Percentiles rank a stretch among this genome's conserved stretches.
These are phyloP conservation scores for Canis aureus DNA, from an alignment of 2,113 vertebrate species.

Conservation along the genomic window DNA sequence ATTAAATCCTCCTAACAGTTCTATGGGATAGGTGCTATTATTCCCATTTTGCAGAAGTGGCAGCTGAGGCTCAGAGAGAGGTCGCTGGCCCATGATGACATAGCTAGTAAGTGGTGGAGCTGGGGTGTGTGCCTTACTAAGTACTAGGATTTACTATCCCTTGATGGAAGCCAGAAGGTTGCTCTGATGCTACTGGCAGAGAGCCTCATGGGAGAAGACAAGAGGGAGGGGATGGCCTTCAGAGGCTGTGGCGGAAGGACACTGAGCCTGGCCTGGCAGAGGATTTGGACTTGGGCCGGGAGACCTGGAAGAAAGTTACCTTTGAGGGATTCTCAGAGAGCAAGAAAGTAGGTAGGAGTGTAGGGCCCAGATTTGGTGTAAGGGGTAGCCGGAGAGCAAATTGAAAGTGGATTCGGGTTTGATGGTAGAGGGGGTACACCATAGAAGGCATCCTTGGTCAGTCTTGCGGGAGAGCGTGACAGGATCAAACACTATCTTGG, in stretches of 20 bases:
- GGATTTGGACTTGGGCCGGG: neutral
- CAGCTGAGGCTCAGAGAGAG: neutral
- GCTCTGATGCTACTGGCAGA: neutral
- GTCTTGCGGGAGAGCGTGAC: neutral
- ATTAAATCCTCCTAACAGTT: neutral
- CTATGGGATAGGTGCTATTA: neutral
- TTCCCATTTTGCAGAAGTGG: neutral
- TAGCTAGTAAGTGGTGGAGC: neutral
- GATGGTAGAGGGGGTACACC: neutral
- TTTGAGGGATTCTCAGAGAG: neutral
- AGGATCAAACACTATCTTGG: accelerated
- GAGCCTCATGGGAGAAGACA: neutral
- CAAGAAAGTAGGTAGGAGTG: neutral
- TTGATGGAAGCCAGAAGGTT: neutral
- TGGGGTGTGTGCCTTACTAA: neutral
- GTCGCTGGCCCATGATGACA: neutral
- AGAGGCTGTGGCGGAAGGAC: neutral
- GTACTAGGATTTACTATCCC: neutral
- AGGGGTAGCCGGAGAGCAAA: neutral
- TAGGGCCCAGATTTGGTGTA: neutral
- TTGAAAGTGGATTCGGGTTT: neutral
- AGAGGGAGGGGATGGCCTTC: neutral
- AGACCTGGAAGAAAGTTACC: neutral
- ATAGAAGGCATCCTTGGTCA: neutral
- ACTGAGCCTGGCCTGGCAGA: neutral